A percentile compares a stretch with the other conserved stretches of the same genome.
These are phyloP conservation scores for Nasonia longicornis DNA, from an alignment of 1,140 invertebrate genomes.

Conservation along the genomic window DNA sequence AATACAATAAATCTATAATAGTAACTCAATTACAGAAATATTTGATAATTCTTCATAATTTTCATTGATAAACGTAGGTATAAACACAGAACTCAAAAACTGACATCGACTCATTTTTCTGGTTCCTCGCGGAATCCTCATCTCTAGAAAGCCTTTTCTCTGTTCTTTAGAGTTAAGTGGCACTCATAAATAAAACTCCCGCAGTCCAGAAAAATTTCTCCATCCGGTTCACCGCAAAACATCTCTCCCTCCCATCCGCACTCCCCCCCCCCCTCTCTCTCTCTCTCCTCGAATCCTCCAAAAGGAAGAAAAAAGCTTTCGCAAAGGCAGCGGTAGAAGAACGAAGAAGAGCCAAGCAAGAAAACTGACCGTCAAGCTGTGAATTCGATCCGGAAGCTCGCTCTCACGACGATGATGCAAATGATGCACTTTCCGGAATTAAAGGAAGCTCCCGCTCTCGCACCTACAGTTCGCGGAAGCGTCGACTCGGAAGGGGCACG, in stretches of 20 bases:
- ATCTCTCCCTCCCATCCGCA: neutral
- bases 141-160: too few relatives aligned
- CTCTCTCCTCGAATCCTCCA: too few relatives aligned
- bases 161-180: too few relatives aligned
- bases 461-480: constrained; percentile 30
- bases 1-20: too few relatives aligned
- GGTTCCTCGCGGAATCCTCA: too few relatives aligned
- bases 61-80: too few relatives aligned
- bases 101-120: too few relatives aligned
- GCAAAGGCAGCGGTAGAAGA: neutral
- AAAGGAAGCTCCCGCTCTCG: constrained; percentile 50
- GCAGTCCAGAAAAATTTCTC: neutral
- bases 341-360: neutral
- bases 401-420: constrained; percentile 58
- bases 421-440: constrained; percentile 67
- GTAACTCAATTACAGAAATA: too few relatives aligned
- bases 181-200: too few relatives aligned
- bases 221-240: neutral
- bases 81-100: too few relatives aligned
- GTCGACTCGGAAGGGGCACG: constrained; percentile 44
- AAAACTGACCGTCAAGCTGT: constrained; percentile 25
- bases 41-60: too few relatives aligned
- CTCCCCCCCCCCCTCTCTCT: too few relatives aligned
- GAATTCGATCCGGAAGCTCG: constrained; percentile 30
- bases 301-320: neutral